Evolutionary conservation across 2,888 invertebrate genomes (phyloP).

Genomic region (Nebria salina): DNA sequence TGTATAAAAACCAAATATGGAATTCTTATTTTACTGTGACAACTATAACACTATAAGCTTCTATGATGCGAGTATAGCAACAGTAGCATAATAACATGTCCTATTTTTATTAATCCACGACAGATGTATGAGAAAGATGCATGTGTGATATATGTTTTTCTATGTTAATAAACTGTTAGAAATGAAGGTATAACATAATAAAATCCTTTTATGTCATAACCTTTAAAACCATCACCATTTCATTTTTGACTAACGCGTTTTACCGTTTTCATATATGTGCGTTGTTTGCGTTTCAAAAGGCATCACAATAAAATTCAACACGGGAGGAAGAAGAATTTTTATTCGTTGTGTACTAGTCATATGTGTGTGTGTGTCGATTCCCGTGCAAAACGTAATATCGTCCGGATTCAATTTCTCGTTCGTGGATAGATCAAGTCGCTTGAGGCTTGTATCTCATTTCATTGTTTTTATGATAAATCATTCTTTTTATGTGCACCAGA

Average conservation of each 20-base stretch:
- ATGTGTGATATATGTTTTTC: too few species aligned
- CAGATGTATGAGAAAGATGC: too few species aligned
- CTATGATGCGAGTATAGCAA: too few species aligned
- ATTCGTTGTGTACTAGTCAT: neutral
- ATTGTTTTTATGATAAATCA: conserved; percentile 45
- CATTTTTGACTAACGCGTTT: neutral
- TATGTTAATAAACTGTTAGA: neutral
- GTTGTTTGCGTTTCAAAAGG: neutral
- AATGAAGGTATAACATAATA: neutral
- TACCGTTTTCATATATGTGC: neutral
- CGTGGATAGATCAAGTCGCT: conserved; percentile 25
- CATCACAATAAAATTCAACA: conserved; percentile 33
- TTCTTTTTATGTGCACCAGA: conserved; percentile 33
- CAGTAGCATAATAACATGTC: too few species aligned
- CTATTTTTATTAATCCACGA: too few species aligned
- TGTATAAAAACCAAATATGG: too few species aligned
- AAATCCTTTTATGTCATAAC: neutral
- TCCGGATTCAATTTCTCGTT: conserved; percentile 40
- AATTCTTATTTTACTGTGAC: too few species aligned
- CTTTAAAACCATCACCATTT: neutral
- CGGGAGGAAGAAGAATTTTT: conserved; percentile 23
- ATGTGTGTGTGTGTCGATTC: conserved; percentile 2
- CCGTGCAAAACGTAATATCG: conserved; percentile 36
- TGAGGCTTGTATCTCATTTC: conserved; percentile 29
- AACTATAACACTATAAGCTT: too few species aligned